Evolutionary conservation across 2,113 vertebrate genomes (phyloP).

Genomic region (Pelusios castaneus): DNA sequence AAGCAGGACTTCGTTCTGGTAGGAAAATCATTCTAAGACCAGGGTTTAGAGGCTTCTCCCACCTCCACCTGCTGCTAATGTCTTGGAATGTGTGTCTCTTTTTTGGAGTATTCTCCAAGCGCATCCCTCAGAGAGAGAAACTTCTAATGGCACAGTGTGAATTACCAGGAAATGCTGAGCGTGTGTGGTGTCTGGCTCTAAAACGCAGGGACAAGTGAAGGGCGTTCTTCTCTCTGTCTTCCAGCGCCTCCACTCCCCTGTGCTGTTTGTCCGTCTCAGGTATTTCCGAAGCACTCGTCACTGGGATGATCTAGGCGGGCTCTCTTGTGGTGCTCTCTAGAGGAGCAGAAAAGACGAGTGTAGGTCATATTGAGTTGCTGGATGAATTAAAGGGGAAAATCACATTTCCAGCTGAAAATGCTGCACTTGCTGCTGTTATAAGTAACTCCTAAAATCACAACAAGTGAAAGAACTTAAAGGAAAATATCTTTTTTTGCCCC

Average conservation of each 20-base stretch:
- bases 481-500: background rate
- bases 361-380: background rate
- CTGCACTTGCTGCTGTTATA: background rate
- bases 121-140: too few species aligned
- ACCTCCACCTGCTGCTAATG: background rate
- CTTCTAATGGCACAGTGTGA: background rate
- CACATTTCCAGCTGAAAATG: background rate
- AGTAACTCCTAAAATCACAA: background rate
- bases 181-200: background rate
- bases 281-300: accelerated
- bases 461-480: background rate
- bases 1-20: background rate
- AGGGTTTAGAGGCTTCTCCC: background rate
- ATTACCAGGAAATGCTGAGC: background rate
- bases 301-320: accelerated
- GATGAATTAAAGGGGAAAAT: background rate
- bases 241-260: background rate
- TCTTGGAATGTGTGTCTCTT: background rate
- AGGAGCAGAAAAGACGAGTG: background rate
- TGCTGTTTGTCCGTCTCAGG: background rate
- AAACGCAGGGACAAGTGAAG: background rate
- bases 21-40: background rate
- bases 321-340: accelerated
- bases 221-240: background rate
- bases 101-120: background rate